Evolutionary conservation across 37 sponge, comb jelly and placozoan genomes (phyloP).

Genomic region (Theonella swinhoei): DNA sequence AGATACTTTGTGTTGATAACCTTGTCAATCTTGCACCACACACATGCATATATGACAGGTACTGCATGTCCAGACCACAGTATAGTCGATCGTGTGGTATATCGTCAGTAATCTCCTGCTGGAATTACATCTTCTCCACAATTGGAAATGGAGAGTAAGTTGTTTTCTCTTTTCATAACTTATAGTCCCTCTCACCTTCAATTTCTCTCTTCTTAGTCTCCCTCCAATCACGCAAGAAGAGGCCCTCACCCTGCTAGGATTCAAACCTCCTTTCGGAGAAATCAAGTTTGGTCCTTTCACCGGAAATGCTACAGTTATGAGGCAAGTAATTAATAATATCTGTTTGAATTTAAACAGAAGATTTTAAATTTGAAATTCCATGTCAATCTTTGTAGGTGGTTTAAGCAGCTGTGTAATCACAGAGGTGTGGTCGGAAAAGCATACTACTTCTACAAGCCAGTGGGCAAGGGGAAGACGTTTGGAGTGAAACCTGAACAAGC

Average conservation of each 20-base stretch:
- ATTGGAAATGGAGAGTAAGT: slow-evolving; percentile 77
- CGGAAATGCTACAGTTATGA: slow-evolving; percentile 87
- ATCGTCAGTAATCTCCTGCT: slow-evolving; percentile 83
- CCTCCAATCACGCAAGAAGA: slow-evolving; percentile 80
- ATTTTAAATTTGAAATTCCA: too few relatives aligned
- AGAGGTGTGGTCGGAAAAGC: slow-evolving; percentile 59
- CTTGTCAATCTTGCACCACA: too few relatives aligned
- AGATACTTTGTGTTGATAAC: too few relatives aligned
- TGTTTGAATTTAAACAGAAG: too few relatives aligned
- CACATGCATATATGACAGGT: too few relatives aligned
- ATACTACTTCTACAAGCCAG: slow-evolving; percentile 86
- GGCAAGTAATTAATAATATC: slow-evolving; percentile 42
- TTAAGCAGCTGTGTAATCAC: slow-evolving; percentile 55
- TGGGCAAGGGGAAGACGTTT: slow-evolving; percentile 65
- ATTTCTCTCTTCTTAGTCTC: slow-evolving; percentile 33
- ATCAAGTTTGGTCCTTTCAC: slow-evolving; percentile 87
- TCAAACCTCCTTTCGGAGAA: slow-evolving; percentile 81
- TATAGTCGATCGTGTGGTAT: slow-evolving; percentile 85
- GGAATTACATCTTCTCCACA: slow-evolving; percentile 84
- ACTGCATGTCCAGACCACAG: slow-evolving; percentile 85
- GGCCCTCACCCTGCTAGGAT: slow-evolving; percentile 73
- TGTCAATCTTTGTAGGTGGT: slow-evolving; percentile 66
- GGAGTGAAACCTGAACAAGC: slow-evolving; percentile 65
- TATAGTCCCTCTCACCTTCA: background rate
- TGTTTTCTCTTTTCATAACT: background rate